Evolutionary conservation across 2,888 invertebrate genomes (phyloP).

Genomic region (Mamestra brassicae): DNA sequence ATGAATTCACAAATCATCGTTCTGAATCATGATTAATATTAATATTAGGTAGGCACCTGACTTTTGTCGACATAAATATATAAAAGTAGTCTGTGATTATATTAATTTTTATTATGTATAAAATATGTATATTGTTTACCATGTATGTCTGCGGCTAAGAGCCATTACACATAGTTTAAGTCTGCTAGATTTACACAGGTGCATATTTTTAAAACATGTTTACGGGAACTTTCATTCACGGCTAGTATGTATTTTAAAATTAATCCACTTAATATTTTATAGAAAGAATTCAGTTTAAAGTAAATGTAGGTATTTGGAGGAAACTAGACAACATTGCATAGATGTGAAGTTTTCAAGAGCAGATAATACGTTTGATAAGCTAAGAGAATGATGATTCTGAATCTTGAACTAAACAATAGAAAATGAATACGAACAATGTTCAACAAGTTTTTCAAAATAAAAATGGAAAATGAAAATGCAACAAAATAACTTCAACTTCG

Average conservation of each 20-base stretch:
- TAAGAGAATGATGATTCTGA: background rate
- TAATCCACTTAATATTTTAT: constrained; percentile 44
- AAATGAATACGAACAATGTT: background rate
- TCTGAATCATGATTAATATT: background rate
- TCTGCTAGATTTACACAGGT: constrained; percentile 49
- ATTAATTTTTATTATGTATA: constrained; percentile 2
- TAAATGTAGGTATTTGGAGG: constrained; percentile 20
- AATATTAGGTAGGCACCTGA: background rate
- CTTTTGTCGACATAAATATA: background rate
- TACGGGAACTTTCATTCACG: constrained; percentile 41
- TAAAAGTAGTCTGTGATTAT: background rate
- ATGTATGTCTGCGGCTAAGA: constrained; percentile 5
- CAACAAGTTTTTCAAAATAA: constrained; percentile 11
- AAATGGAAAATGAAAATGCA: constrained; percentile 10
- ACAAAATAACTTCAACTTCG: constrained; percentile 7
- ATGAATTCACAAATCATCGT: constrained; percentile 7
- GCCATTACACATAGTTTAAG: constrained; percentile 14
- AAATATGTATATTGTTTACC: constrained; percentile 30
- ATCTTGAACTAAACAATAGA: background rate
- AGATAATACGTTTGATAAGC: constrained; percentile 1
- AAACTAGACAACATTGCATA: constrained; percentile 59
- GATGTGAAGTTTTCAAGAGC: constrained; percentile 64
- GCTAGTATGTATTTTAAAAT: constrained; percentile 39
- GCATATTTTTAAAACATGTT: constrained; percentile 50
- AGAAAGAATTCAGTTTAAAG: constrained; percentile 26